A percentile compares a stretch with the other conserved stretches of the same genome.
Evolutionary conservation across 2,888 invertebrate species (phyloP).

Genomic region (Tenthredo amoena): DNA sequence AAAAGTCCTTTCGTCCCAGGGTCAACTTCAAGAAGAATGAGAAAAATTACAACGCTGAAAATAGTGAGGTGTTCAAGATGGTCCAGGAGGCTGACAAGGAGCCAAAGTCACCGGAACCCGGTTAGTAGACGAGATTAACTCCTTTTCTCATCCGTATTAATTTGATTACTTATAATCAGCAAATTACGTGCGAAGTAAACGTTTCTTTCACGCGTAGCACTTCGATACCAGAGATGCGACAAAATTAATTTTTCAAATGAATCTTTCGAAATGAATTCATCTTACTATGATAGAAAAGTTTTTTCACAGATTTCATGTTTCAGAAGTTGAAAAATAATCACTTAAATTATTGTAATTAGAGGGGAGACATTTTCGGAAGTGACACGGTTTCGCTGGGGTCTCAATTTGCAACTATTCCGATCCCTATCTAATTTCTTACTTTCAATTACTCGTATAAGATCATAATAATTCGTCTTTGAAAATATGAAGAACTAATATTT

Average conservation of each 20-base stretch:
- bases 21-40: constrained; percentile 98
- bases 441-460: background rate
- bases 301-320: background rate
- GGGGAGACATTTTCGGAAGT: constrained; percentile 2
- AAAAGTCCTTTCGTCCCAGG: constrained; percentile 79
- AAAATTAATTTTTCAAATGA: background rate
- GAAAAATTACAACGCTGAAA: constrained; percentile 91
- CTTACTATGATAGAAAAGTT: background rate
- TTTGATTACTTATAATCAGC: constrained; percentile 12
- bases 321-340: background rate
- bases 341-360: background rate
- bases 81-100: constrained; percentile 93
- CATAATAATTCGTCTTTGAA: background rate
- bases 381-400: constrained; percentile 4
- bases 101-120: constrained; percentile 85
- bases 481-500: background rate
- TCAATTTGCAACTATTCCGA: background rate
- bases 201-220: background rate
- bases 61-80: constrained; percentile 95
- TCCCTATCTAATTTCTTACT: background rate
- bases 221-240: background rate
- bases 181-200: background rate
- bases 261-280: background rate
- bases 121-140: constrained; percentile 78
- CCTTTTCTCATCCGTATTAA: constrained; percentile 13